phyloP scores from a whole-genome alignment of 2,113 vertebrate genomes.

The Albula glossodonta region DNA sequence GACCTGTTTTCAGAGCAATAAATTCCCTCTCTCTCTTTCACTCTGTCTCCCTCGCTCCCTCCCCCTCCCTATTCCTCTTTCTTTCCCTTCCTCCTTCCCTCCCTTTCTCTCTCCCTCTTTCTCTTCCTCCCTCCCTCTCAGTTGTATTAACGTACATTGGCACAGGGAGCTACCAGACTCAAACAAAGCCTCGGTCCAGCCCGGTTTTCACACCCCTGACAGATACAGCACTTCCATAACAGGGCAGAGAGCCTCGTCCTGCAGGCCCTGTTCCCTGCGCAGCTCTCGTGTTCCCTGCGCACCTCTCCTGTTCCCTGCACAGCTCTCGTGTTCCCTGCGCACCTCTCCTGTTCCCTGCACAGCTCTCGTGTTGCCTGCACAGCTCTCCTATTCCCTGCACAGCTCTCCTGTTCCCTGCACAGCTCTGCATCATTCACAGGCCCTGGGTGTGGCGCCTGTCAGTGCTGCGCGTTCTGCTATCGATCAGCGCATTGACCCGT shows the following conservation, averaged over 20 bases:
- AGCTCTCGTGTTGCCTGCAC: neutral
- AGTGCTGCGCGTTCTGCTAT: neutral
- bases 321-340: too few relatives aligned
- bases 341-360: neutral
- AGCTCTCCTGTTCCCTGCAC: too few relatives aligned
- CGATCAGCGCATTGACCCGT: neutral
- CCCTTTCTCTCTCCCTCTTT: too few relatives aligned
- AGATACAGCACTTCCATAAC: neutral
- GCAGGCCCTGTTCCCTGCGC: neutral
- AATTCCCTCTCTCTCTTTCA: neutral
- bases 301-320: too few relatives aligned
- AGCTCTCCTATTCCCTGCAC: too few relatives aligned
- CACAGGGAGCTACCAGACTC: neutral
- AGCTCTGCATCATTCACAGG: too few relatives aligned
- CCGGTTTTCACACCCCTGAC: neutral
- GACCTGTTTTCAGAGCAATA: neutral
- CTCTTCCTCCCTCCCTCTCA: neutral
- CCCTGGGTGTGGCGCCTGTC: neutral
- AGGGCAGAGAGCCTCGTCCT: neutral
- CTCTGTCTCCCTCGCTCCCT: too few relatives aligned
- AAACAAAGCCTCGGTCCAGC: neutral
- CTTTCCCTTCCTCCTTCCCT: too few relatives aligned
- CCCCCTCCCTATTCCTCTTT: too few relatives aligned
- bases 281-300: neutral
- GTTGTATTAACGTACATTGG: conserved; percentile 12